These are phyloP conservation scores for Protonemura montana DNA, from an alignment of 2,888 invertebrate species.

Conservation along the genomic window DNA sequence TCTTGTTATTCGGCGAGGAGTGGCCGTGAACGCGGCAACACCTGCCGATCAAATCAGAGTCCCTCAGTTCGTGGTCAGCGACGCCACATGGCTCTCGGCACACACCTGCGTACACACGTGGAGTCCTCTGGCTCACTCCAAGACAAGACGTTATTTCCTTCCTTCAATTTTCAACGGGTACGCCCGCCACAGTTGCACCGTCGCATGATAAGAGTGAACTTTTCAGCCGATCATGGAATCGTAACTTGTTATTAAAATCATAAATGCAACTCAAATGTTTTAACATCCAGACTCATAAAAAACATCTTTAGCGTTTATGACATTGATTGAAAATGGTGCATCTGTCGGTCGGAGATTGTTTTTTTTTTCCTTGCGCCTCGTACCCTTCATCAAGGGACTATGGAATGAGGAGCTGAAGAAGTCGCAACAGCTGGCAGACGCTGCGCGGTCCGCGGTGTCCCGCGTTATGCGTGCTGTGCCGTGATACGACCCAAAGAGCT, in stretches of 20 bases:
- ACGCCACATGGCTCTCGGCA: neutral
- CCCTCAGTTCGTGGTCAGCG: neutral
- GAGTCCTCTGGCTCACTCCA: neutral
- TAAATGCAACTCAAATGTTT: neutral
- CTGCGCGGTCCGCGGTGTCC: neutral
- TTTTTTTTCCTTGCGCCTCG: neutral
- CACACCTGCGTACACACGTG: neutral
- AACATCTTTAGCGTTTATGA: neutral
- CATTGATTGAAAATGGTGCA: neutral
- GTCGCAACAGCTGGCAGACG: conserved; percentile 29
- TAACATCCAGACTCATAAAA: neutral
- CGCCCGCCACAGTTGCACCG: neutral
- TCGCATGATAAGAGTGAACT: neutral
- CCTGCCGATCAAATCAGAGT: neutral
- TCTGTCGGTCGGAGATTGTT: neutral
- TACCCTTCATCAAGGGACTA: neutral
- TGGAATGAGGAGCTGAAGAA: neutral
- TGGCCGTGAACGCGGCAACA: neutral
- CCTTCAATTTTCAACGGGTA: neutral
- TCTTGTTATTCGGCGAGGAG: neutral
- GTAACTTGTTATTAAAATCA: conserved; percentile 1
- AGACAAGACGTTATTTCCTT: neutral
- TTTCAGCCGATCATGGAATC: neutral
- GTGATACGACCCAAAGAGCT: conserved; percentile 1
- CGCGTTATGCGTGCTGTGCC: neutral